These are phyloP conservation scores for Notolabrus celidotus DNA, from an alignment of 2,797 vertebrate genomes.

Conservation along the genomic window DNA sequence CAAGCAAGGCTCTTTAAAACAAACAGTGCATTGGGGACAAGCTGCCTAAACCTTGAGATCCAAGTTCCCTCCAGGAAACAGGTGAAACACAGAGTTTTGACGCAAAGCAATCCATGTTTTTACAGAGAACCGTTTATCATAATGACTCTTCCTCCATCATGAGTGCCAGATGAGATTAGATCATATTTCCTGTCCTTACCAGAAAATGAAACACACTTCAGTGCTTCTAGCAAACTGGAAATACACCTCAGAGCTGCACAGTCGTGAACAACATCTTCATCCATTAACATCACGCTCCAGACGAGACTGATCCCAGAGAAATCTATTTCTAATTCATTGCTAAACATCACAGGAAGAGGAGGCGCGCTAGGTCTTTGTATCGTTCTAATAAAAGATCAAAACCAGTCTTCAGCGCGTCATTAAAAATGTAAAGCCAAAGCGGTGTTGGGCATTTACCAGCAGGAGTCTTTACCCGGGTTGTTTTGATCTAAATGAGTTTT, in stretches of 20 bases:
- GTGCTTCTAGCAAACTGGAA: constrained; percentile 7
- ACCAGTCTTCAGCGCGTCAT: not conserved
- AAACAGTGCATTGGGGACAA: too few species aligned
- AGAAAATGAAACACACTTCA: not conserved
- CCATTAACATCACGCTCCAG: constrained; percentile 1
- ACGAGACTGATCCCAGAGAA: constrained; percentile 5
- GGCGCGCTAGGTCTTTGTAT: constrained; percentile 1
- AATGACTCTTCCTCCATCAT: not conserved
- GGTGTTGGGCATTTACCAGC: not conserved
- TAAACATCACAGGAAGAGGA: not conserved
- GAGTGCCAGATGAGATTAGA: constrained; percentile 26
- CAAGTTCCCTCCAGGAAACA: too few species aligned
- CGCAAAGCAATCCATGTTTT: too few species aligned
- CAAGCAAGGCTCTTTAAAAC: too few species aligned
- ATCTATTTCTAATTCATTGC: not conserved
- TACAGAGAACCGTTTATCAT: too few species aligned
- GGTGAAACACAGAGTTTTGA: too few species aligned
- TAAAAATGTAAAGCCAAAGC: not conserved
- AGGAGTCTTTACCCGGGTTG: not conserved
- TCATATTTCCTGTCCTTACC: constrained; percentile 12
- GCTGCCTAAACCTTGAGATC: too few species aligned
- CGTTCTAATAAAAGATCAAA: not conserved
- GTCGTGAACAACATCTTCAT: not conserved
- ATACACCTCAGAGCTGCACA: not conserved
- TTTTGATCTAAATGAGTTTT: constrained; percentile 10